Evolutionary conservation across 53 echinoderm and acorn worm genomes (phyloP).

Genomic region (Mesocentrotus franciscanus): DNA sequence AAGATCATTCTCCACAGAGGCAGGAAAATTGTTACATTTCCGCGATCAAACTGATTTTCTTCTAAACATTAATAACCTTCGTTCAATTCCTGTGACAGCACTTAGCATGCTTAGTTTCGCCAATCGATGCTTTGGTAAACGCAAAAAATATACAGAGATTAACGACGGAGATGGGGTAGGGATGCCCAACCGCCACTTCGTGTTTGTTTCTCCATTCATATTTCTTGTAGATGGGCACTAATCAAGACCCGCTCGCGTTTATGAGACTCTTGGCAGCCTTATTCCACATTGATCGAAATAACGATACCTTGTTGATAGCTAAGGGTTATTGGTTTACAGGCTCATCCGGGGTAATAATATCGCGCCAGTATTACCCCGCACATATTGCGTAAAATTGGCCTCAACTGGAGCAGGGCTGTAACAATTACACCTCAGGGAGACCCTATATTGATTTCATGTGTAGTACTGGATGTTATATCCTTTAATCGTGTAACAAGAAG

Average conservation of each 20-base stretch:
- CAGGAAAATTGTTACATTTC: constrained; percentile 58
- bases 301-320: constrained; percentile 69
- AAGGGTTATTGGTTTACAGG: constrained; percentile 60
- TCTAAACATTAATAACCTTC: constrained; percentile 49
- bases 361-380: neutral
- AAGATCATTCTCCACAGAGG: constrained; percentile 43
- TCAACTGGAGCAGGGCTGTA: constrained; percentile 52
- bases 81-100: constrained; percentile 3
- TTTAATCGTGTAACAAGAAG: constrained; percentile 67
- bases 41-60: constrained; percentile 40
- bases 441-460: constrained; percentile 61
- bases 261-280: constrained; percentile 30
- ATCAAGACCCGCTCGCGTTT: constrained; percentile 47
- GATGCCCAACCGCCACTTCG: neutral
- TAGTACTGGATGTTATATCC: constrained; percentile 23
- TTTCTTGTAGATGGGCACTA: neutral
- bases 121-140: constrained; percentile 8
- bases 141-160: constrained; percentile 1
- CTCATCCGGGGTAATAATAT: constrained; percentile 36
- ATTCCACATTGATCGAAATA: constrained; percentile 54
- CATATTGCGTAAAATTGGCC: constrained; percentile 61
- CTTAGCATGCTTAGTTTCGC: constrained; percentile 12
- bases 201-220: constrained; percentile 44
- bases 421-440: constrained; percentile 64
- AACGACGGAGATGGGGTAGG: neutral